Evolutionary conservation across 2,888 invertebrate genomes (phyloP), one percentile per base, ranked within the genome.

Genomic region (Hirtodrosophila alboralis): DNA sequence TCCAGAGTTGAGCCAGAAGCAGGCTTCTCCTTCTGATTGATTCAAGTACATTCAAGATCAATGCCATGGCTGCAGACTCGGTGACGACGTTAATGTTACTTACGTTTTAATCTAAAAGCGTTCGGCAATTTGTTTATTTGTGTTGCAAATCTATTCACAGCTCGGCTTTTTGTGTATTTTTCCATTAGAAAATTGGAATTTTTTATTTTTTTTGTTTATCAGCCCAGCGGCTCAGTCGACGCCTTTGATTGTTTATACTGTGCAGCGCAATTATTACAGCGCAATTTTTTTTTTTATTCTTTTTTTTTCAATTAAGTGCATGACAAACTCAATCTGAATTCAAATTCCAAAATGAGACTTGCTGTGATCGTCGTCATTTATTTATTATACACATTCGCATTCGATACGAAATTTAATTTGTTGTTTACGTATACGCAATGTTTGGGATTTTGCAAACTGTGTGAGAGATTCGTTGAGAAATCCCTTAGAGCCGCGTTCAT

Each of bases 81-180:
- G 44, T 30, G 68, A 68, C 69, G 63, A 57, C 63, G 33, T 36
- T 21, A 48, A 30, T 54, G 34, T 34, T 28, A 61, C 26, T 49
- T 13, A 18, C 26, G 10, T 44, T 26, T 40, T 27, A 41, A 41
- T 44, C 16, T 40, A 34, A 44, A 43, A 41, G 14, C 51, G 38
- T n/a, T 8, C 36, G 4, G 14, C 33, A 16, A 26, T 58, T 48
- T 77, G 79, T 83, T 79, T 79, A 83, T 79, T 79, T 79, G 61
- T 79, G 76, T 75, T 79, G 79, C 79, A 62, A 79, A 79, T 79
- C 83, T 75, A 79, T 83, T 83, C 73, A 79, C 76, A 73, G 79
- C 60, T 83, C 44, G 18, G 31, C 45, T 9, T 33, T 30, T 36
- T 65, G 64, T 70, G 37, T 70, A 65, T 58, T 52, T 61, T 48